Base-by-base conservation (phyloP, 2,113 vertebrate genomes). In the Stictonetta naevosa region DNA sequence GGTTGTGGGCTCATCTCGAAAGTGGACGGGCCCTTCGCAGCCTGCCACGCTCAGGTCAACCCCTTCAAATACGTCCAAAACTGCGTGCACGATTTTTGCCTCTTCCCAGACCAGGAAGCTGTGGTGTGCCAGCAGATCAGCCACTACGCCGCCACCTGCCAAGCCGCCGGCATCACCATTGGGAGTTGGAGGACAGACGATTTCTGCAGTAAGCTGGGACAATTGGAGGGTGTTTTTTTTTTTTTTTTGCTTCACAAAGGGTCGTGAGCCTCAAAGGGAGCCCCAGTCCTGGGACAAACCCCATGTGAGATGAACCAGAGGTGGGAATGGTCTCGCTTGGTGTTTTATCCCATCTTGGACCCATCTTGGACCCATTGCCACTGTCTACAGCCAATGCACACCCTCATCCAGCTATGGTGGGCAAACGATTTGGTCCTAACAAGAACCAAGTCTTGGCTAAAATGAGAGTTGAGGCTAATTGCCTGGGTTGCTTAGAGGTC, bases 1-100 rank as follows among this genome's bases (percentile, higher is more conserved):
- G 28, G 52, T 1, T 92, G 94, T 15, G 93, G 94, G 84, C 64
- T 98, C 86, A 95, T 98, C 20, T 11, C 73, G 5, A 29, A 22
- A 13, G 6, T 1, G 1, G 15, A 59, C 0, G 86, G 97, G 6
- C 95, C 94, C 4, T 97, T 97, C 12, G 1, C 22, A 20, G 63
- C 53, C 17, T 96, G 94, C 46, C 95, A 93, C 1, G 6, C 23
- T 7, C 22, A 2, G 1, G 74, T 97, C 36, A 75, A 86, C 2
- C 23, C 83, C 20, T 3, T 7, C 2, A 17, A 18, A 4, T 94
- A 78, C 63, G 94, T 96, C 88, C 78, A 94, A 31, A 89, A 25
- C 71, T 97, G 96, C 6, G 4, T 84, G 3, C 56, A 22, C 3
- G 96, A 96, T 6, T n/a, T 72, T 4, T 93, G 89, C 55, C 91